Evolutionary conservation across 2,113 vertebrate genomes (phyloP).

Genomic region (Megaceryle torquata): DNA sequence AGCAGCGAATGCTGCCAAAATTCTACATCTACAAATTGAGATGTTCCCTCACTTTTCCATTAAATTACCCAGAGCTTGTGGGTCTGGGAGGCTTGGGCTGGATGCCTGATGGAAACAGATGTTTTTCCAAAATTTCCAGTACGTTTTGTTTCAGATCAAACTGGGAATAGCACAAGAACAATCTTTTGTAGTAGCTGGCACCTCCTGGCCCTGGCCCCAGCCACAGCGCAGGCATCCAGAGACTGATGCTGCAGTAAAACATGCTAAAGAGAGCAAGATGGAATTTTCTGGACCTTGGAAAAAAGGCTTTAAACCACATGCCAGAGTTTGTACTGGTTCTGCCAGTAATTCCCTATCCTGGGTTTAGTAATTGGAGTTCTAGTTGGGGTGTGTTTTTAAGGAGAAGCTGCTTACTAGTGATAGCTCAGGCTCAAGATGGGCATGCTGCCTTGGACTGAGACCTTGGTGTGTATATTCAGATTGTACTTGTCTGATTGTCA

Average conservation of each 20-base stretch:
- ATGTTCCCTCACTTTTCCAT: background rate
- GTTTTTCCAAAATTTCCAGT: slow-evolving; percentile 36
- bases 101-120: background rate
- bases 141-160: slow-evolving; percentile 22
- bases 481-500: background rate
- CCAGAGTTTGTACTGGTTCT: background rate
- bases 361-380: background rate
- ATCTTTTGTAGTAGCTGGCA: slow-evolving; percentile 28
- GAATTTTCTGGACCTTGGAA: slow-evolving; percentile 12
- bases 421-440: background rate
- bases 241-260: slow-evolving; percentile 10
- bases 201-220: background rate
- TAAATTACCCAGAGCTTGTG: background rate
- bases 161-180: slow-evolving; percentile 3
- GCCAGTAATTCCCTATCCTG: background rate
- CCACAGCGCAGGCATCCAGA: background rate
- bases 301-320: background rate
- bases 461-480: background rate
- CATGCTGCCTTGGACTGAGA: background rate
- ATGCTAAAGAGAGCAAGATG: background rate
- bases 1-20: background rate
- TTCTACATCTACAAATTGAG: background rate
- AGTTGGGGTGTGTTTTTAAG: background rate
- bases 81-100: slow-evolving; percentile 3
- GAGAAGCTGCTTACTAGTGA: background rate